Evolutionary conservation across 2,797 vertebrate genomes (phyloP), one percentile per base, ranked within the genome.

Genomic region (Anableps anableps): DNA sequence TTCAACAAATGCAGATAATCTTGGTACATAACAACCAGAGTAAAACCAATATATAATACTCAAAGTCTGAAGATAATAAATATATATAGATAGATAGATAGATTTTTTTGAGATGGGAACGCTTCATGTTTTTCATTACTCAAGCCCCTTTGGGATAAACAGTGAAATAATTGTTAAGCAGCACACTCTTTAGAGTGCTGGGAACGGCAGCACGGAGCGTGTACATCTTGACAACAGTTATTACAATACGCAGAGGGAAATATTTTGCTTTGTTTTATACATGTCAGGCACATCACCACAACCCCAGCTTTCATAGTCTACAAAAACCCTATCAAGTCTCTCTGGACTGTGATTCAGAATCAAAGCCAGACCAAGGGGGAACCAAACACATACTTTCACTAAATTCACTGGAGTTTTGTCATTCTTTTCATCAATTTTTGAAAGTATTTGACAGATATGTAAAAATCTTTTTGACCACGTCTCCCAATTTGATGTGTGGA

Each of bases 181-280:
- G 79, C 86, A 88, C 85, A 88, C 81, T 88, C 82, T 82, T 85
- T 16, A 1, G 74, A 79, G 50, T 53, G 36, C 48, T 83, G 86
- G 85, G 55, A 86, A 87, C 5, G 76, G 74, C 55, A 75, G 60
- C 76, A 79, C 23, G 53, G 79, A 72, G 34, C 60, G 80, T 17
- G 58, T 83, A 91, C 83, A 90, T 92, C 80, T 87, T 92, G 85
- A 91, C 74, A 80, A 80, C 87, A 90, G 71, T 78, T 74, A 71
- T n/a, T 72, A 82, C 62, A 82, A n/a, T 58, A 76, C 29, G 74
- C 64, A 81, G 62, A 77, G 48, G n/a, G 58, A 88, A 43, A 75
- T 3, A 81, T 78, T 88, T 29, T 58, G 68, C 74, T 88, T 74
- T 84, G 79, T 83, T 88, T 84, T 68, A 72, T 47, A 26, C 26